Base-by-base conservation (phyloP, 2,797 vertebrate genomes). In the Gadopsis marmoratus region DNA sequence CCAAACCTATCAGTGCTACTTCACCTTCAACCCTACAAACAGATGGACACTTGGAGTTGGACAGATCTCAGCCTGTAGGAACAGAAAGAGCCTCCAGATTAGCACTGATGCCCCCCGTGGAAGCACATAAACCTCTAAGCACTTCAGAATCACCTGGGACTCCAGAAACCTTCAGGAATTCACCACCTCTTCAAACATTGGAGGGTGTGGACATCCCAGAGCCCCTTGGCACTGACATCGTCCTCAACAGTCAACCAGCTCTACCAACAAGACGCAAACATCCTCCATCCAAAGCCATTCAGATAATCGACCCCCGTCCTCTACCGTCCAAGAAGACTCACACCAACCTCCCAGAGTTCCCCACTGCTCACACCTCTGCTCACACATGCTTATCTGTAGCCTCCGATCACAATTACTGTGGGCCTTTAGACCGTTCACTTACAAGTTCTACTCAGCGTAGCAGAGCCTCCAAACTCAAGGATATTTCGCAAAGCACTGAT, bases 351-450 rank as follows among this genome's bases (percentile, higher is more conserved):
- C 37, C 8, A 2, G 87, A 84, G 23, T 3, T 81, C 12, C 50
- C 31, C 0, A 50, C 69, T 0, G 6, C 76, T 23, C 37, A 82
- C 0, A 0, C 43, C 0, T 62, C 79, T 16, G 0, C 71, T 56
- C 94, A 86, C 70, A 3, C 70, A 0, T 78, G 26, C 37, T 39
- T 2, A 37, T 50, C 86, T 6, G 81, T 94, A 50, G 95, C 89
- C 0, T 94, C 95, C 5, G 98, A 99, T 86, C 98, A 99, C 0
- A 96, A 98, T 90, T 99, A 99, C 93, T 99, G 97, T 58, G 79
- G 93, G 31, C 86, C 88, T 23, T 31, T 37, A 45, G 82, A 81
- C 35, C 53, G 21, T 1, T 63, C 65, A 13, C 51, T 23, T 1
- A 53, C 43, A n/a, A 47, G 31, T 54, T 1, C 75, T 75, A 88